phyloP scores from a whole-genome alignment of 2,113 vertebrate genomes.

The Xiphias gladius region DNA sequence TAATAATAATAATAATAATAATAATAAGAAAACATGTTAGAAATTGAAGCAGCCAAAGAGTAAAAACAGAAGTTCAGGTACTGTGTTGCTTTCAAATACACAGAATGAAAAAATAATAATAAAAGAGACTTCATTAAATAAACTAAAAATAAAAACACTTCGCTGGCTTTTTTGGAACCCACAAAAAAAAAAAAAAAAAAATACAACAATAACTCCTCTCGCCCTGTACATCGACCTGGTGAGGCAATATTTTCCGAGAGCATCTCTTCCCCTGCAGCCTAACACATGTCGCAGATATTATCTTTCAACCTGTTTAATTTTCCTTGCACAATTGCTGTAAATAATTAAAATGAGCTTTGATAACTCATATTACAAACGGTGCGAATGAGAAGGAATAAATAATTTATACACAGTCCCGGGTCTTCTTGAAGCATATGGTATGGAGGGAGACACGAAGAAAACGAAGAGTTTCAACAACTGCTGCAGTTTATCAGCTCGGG shows the following conservation, averaged over 20 bases:
- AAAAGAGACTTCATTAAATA: neutral
- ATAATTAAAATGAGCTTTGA: conserved; percentile 97
- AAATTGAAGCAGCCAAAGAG: neutral
- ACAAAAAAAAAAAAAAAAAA: neutral
- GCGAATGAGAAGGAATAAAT: conserved; percentile 92
- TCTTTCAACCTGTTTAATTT: conserved; percentile 93
- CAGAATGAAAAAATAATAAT: neutral
- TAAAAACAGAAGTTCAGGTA: neutral
- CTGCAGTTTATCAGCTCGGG: neutral
- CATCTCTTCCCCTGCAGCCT: conserved; percentile 76
- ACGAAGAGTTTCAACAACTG: neutral
- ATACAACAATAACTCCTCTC: neutral
- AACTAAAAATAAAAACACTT: neutral
- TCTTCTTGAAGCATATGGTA: conserved; percentile 76
- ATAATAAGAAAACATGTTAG: neutral
- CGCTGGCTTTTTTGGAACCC: neutral
- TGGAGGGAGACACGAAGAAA: conserved; percentile 50
- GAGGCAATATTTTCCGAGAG: conserved; percentile 61
- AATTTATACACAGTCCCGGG: conserved; percentile 85
- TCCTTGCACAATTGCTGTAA: conserved; percentile 91
- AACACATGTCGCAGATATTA: conserved; percentile 91
- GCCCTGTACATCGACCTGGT: conserved; percentile 15
- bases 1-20: conserved; percentile 19
- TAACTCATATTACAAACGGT: conserved; percentile 98
- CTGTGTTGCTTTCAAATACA: neutral